phyloP scores from a whole-genome alignment of 2,888 invertebrate genomes.

The Oscheius sp. region DNA sequence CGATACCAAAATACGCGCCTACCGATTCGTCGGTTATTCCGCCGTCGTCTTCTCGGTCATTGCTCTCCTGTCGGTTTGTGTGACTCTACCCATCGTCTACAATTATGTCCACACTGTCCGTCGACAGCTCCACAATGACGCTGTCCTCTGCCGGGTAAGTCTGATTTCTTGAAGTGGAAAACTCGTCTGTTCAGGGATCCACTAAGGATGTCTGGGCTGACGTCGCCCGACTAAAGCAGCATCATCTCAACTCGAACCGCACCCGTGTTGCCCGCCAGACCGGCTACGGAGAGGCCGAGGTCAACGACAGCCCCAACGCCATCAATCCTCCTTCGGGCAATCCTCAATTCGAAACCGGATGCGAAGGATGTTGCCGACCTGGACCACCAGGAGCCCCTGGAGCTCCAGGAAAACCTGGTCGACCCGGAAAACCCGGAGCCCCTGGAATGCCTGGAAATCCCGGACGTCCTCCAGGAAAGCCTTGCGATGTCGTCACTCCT shows the following conservation, averaged over 20 bases:
- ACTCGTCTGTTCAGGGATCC: constrained; percentile 42
- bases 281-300: constrained; percentile 43
- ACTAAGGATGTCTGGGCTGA: constrained; percentile 65
- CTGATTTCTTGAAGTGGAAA: background rate
- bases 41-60: constrained; percentile 59
- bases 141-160: constrained; percentile 49
- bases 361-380: constrained; percentile 58
- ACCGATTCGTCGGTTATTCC: constrained; percentile 63
- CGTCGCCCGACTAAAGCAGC: constrained; percentile 58
- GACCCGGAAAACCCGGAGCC: constrained; percentile 54
- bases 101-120: constrained; percentile 60
- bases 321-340: constrained; percentile 32
- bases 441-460: constrained; percentile 61
- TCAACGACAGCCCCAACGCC: constrained; percentile 12
- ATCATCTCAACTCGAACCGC: constrained; percentile 50
- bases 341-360: constrained; percentile 56
- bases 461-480: constrained; percentile 61
- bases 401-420: constrained; percentile 61
- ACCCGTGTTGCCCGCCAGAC: constrained; percentile 52
- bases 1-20: constrained; percentile 55
- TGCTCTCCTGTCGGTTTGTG: constrained; percentile 43
- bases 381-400: constrained; percentile 60
- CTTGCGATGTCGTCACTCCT: constrained; percentile 64
- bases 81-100: constrained; percentile 61
- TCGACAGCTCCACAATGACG: constrained; percentile 54